Conservation (phyloP, 2,797 vertebrate genomes). For the Eutrigla gurnardus region DNA sequence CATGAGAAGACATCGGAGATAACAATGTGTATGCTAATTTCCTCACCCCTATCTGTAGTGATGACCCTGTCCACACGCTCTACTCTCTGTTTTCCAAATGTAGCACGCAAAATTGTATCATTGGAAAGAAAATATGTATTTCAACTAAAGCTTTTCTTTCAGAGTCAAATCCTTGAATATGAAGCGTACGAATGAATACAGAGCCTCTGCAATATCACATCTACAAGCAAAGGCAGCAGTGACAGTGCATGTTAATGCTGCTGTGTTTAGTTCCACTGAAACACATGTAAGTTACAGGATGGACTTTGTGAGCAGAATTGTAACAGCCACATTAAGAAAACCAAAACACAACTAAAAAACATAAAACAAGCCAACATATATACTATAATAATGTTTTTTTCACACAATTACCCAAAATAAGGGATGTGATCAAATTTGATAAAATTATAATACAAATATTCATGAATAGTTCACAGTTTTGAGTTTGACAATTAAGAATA, state of each 20-base stretch:
- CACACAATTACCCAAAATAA: too few relatives aligned
- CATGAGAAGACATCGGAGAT: slow-evolving; percentile 40
- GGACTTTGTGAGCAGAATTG: slow-evolving; percentile 18
- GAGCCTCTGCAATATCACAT: slow-evolving; percentile 12
- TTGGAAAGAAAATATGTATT: not conserved
- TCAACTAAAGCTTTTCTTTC: slow-evolving; percentile 12
- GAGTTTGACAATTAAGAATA: too few relatives aligned
- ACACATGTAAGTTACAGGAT: slow-evolving; percentile 12
- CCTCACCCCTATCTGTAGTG: slow-evolving; percentile 41
- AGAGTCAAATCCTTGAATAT: slow-evolving; percentile 14
- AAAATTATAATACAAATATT: too few relatives aligned
- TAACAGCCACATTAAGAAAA: slow-evolving; percentile 9
- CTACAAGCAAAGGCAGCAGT: slow-evolving; percentile 17
- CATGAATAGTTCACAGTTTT: too few relatives aligned
- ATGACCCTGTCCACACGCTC: slow-evolving; percentile 34
- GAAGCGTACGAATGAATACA: not conserved
- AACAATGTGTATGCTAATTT: slow-evolving; percentile 60
- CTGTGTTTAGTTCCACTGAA: not conserved
- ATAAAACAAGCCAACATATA: not conserved
- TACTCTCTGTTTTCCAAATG: slow-evolving; percentile 16
- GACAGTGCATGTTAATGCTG: slow-evolving; percentile 26
- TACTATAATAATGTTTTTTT: too few relatives aligned
- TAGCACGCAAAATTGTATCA: slow-evolving; percentile 2
- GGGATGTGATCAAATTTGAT: too few relatives aligned
- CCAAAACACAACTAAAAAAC: not conserved